Conservation (phyloP, 2,888 invertebrate genomes). For the Patella ulyssiponensis region DNA sequence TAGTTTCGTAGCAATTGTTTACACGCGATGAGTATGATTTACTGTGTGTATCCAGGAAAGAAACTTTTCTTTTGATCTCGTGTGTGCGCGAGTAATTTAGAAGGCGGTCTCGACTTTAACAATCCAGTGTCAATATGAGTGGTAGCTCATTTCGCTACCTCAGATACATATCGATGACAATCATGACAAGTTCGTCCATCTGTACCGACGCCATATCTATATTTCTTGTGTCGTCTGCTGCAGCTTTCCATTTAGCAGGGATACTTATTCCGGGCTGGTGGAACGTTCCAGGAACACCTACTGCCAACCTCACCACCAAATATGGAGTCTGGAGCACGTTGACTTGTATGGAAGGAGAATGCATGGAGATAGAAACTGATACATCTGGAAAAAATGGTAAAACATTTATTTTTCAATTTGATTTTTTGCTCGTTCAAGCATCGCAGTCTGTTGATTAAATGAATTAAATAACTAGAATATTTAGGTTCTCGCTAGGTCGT, state of each 20-base stretch:
- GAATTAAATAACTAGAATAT: too few relatives aligned
- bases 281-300: conserved; percentile 1
- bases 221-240: conserved; percentile 16
- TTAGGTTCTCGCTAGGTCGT: too few relatives aligned
- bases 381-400: conserved; percentile 22
- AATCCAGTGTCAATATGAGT: background rate
- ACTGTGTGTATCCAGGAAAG: background rate
- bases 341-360: conserved; percentile 11
- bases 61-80: background rate
- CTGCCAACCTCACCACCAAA: conserved; percentile 13
- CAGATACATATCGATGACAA: background rate
- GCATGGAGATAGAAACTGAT: conserved; percentile 16
- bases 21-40: too few relatives aligned
- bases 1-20: too few relatives aligned
- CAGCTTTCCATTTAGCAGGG: conserved; percentile 23
- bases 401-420: too few relatives aligned
- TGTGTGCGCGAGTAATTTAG: background rate
- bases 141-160: background rate
- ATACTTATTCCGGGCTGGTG: conserved; percentile 24
- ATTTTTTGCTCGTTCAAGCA: too few relatives aligned
- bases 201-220: conserved; percentile 12
- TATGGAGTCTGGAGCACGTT: conserved; percentile 24
- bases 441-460: too few relatives aligned
- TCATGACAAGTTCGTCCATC: background rate
- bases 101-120: background rate